Percentiles rank a stretch among this genome's conserved stretches.
phyloP scores from a whole-genome alignment of 2,888 invertebrate genomes.

The Eretmocerus hayati region DNA sequence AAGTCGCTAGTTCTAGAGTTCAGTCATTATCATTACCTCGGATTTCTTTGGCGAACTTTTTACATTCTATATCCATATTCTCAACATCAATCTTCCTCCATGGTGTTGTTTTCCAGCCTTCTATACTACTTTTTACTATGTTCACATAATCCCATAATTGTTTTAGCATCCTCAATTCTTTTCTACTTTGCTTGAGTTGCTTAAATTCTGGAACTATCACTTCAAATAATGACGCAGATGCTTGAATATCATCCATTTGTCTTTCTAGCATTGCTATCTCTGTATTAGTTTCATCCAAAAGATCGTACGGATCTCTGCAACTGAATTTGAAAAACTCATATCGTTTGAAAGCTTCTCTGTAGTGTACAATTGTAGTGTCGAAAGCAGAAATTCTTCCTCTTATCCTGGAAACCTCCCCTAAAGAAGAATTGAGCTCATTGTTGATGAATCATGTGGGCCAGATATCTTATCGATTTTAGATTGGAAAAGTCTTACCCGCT shows the following conservation, averaged over 20 bases:
- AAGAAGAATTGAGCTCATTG: constrained; percentile 21
- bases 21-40: constrained; percentile 50
- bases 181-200: constrained; percentile 81
- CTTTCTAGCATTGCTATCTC: constrained; percentile 75
- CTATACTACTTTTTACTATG: constrained; percentile 84
- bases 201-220: constrained; percentile 94
- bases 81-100: constrained; percentile 97
- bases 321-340: constrained; percentile 71
- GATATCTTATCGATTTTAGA: too few species aligned
- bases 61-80: constrained; percentile 97
- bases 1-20: too few species aligned
- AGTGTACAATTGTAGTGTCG: constrained; percentile 74
- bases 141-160: constrained; percentile 93
- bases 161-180: constrained; percentile 82
- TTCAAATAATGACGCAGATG: constrained; percentile 89
- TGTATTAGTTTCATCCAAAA: constrained; percentile 69
- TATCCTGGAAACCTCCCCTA: constrained; percentile 81
- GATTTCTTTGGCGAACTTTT: constrained; percentile 93
- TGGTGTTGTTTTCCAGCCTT: constrained; percentile 95
- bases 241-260: constrained; percentile 79
- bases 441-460: too few species aligned
- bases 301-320: constrained; percentile 66
- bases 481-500: constrained; percentile 51
- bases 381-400: constrained; percentile 79
- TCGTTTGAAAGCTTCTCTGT: constrained; percentile 81